Evolutionary conservation across 2,888 invertebrate species (phyloP).

Genomic region (Lycophotia porphyrea): DNA sequence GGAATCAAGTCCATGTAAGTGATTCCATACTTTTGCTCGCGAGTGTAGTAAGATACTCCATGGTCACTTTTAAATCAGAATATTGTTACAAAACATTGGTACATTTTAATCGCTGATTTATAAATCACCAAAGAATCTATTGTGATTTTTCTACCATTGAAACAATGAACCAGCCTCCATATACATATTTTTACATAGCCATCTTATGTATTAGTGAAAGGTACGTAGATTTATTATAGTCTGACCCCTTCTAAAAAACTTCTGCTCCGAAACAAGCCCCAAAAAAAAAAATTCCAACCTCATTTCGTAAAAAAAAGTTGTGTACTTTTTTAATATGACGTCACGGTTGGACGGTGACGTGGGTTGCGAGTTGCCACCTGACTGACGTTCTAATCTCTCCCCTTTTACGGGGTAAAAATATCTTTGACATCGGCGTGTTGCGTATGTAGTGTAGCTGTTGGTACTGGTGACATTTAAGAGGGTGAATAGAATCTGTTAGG

Average conservation of each 20-base stretch:
- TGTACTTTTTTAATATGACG: constrained; percentile 63
- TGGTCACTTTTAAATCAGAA: too few relatives aligned
- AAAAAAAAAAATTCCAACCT: constrained; percentile 44
- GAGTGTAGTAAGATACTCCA: too few relatives aligned
- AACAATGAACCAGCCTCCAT: neutral
- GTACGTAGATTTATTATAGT: neutral
- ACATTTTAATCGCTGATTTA: neutral
- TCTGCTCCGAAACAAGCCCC: constrained; percentile 26
- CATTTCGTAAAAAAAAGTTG: constrained; percentile 60
- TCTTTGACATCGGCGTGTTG: constrained; percentile 47
- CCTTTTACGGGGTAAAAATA: constrained; percentile 57
- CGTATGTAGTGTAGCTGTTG: neutral
- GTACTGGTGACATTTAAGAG: neutral
- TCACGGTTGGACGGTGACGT: constrained; percentile 60
- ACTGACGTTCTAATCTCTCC: constrained; percentile 48
- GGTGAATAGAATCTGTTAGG: constrained; percentile 3
- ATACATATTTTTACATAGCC: constrained; percentile 1
- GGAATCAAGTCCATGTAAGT: too few relatives aligned
- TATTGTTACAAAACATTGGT: too few relatives aligned
- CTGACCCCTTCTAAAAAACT: constrained; percentile 35
- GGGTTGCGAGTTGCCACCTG: constrained; percentile 61
- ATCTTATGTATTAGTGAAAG: neutral
- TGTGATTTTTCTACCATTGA: neutral
- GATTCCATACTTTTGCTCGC: too few relatives aligned
- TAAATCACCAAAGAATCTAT: neutral